Evolutionary conservation across 2,888 invertebrate species (phyloP).

Genomic region (Erynnis tages): DNA sequence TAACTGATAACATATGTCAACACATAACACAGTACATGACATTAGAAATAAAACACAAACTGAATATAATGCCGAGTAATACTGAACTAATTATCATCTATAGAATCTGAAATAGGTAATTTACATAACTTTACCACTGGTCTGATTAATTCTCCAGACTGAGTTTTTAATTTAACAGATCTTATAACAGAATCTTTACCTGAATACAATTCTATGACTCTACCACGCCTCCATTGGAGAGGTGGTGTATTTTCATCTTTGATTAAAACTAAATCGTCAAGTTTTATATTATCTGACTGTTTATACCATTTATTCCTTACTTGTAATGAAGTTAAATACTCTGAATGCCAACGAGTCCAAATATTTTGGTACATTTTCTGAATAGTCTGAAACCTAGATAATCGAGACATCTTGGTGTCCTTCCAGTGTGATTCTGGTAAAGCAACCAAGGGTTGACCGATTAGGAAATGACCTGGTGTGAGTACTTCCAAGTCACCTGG

Average conservation of each 20-base stretch:
- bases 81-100: background rate
- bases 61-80: too few relatives aligned
- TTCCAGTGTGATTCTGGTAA: background rate
- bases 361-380: background rate
- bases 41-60: too few relatives aligned
- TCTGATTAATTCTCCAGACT: slow-evolving; percentile 7
- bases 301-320: slow-evolving; percentile 7
- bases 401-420: background rate
- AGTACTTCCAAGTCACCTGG: background rate
- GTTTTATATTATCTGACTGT: background rate
- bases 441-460: background rate
- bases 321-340: slow-evolving; percentile 16
- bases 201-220: slow-evolving; percentile 7
- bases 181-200: slow-evolving; percentile 1
- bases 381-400: background rate
- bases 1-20: background rate
- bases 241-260: background rate
- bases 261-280: slow-evolving; percentile 2
- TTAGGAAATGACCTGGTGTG: slow-evolving; percentile 1
- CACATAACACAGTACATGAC: too few relatives aligned
- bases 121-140: slow-evolving; percentile 3
- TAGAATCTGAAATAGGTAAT: background rate
- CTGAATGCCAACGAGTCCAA: slow-evolving; percentile 12
- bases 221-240: slow-evolving; percentile 10
- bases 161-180: slow-evolving; percentile 11